These are phyloP conservation scores for Rhagoletis pomonella DNA, from an alignment of 1,140 invertebrate genomes.

Conservation along the genomic window DNA sequence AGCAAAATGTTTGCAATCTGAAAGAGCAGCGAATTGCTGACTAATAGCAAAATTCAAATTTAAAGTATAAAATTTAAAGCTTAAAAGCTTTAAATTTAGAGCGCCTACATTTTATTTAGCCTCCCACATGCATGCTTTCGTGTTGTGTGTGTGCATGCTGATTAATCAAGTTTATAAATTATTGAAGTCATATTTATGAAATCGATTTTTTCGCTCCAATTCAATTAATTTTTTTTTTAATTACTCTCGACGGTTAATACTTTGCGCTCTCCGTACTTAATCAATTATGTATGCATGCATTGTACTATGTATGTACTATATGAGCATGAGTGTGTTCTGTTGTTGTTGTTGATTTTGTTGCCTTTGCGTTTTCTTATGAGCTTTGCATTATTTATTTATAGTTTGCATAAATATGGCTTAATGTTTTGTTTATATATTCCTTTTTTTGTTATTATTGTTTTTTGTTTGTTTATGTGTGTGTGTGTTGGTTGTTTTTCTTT, in stretches of 20 bases:
- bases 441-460: constrained; percentile 35
- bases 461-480: not conserved
- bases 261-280: not conserved
- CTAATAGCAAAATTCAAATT: not conserved
- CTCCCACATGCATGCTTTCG: not conserved
- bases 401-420: constrained; percentile 40
- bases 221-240: not conserved
- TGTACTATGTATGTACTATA: not conserved
- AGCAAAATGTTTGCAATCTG: not conserved
- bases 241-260: not conserved
- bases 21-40: not conserved
- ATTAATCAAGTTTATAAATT: constrained; percentile 33
- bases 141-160: not conserved
- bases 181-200: constrained; percentile 34
- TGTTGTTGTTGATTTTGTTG: not conserved
- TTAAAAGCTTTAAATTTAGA: not conserved
- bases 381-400: not conserved
- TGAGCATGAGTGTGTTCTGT: constrained; percentile 9
- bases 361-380: not conserved
- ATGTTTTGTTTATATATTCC: constrained; percentile 3
- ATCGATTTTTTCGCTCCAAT: not conserved
- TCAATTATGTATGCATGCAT: not conserved
- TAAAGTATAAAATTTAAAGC: not conserved
- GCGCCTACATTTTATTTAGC: not conserved
- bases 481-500: not conserved